These are phyloP conservation scores for Festucalex cinctus DNA, from an alignment of 2,113 vertebrate species.

Conservation along the genomic window DNA sequence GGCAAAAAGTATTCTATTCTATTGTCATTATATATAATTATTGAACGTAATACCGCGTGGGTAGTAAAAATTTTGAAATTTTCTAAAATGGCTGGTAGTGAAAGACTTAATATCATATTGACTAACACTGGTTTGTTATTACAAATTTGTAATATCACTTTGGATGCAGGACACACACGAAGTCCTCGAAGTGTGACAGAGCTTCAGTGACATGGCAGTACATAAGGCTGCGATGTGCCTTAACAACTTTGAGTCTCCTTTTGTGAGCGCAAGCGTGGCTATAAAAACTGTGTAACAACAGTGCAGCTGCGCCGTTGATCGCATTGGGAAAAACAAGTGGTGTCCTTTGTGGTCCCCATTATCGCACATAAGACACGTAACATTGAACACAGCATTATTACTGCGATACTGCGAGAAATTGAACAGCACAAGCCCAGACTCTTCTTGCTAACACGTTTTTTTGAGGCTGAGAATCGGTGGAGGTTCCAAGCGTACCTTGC, in stretches of 20 bases:
- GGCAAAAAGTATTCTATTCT: no score
- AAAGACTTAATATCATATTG: no score
- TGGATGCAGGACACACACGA: neutral
- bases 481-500: slow-evolving; percentile 58
- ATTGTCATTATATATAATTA: no score
- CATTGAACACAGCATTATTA: neutral
- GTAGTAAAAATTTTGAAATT: no score
- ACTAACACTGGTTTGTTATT: neutral
- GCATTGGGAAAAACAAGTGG: neutral
- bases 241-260: neutral
- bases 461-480: slow-evolving; percentile 11
- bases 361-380: slow-evolving; percentile 21
- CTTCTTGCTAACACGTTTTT: slow-evolving; percentile 12
- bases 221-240: neutral
- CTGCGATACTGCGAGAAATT: neutral
- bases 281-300: slow-evolving; percentile 1
- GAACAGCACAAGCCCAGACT: neutral
- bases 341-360: slow-evolving; percentile 4
- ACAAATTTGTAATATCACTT: neutral
- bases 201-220: neutral
- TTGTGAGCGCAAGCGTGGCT: neutral
- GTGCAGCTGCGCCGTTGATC: neutral
- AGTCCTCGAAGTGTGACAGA: neutral
- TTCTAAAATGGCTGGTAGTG: no score
- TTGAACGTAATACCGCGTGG: no score